These are phyloP conservation scores for Drosophila prostipennis DNA, from an alignment of 2,888 invertebrate genomes.

Conservation along the genomic window DNA sequence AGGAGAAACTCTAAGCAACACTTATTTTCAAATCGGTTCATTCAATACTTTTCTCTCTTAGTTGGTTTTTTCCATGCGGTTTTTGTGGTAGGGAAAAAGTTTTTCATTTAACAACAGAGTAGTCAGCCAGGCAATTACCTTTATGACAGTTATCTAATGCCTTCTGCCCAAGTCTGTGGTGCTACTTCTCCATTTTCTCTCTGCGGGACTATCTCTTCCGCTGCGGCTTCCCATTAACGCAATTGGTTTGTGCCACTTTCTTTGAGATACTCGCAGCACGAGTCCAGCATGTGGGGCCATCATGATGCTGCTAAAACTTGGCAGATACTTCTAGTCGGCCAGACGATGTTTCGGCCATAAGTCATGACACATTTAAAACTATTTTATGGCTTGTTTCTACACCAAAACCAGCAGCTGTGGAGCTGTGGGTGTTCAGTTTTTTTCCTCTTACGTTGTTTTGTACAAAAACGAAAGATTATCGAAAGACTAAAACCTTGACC, in stretches of 20 bases:
- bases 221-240: slow-evolving; percentile 59
- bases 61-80: slow-evolving; percentile 15
- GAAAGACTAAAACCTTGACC: slow-evolving; percentile 23
- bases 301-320: slow-evolving; percentile 24
- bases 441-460: slow-evolving; percentile 1
- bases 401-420: slow-evolving; percentile 15
- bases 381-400: slow-evolving; percentile 23
- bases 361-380: slow-evolving; percentile 34
- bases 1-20: not conserved
- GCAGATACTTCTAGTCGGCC: slow-evolving; percentile 24
- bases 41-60: not conserved
- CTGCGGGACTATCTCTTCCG: slow-evolving; percentile 22
- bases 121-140: slow-evolving; percentile 29
- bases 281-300: slow-evolving; percentile 35
- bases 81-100: slow-evolving; percentile 23
- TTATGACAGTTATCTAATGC: slow-evolving; percentile 48
- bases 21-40: slow-evolving; percentile 9
- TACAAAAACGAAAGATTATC: slow-evolving; percentile 6
- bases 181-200: slow-evolving; percentile 4
- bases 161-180: slow-evolving; percentile 9
- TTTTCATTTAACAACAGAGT: slow-evolving; percentile 14
- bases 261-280: slow-evolving; percentile 34
- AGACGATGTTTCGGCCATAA: slow-evolving; percentile 27
- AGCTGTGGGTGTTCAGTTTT: slow-evolving; percentile 24
- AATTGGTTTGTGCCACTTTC: slow-evolving; percentile 74